Conservation (phyloP, 1,140 invertebrate genomes). For the Lordiphosa stackelbergi region DNA sequence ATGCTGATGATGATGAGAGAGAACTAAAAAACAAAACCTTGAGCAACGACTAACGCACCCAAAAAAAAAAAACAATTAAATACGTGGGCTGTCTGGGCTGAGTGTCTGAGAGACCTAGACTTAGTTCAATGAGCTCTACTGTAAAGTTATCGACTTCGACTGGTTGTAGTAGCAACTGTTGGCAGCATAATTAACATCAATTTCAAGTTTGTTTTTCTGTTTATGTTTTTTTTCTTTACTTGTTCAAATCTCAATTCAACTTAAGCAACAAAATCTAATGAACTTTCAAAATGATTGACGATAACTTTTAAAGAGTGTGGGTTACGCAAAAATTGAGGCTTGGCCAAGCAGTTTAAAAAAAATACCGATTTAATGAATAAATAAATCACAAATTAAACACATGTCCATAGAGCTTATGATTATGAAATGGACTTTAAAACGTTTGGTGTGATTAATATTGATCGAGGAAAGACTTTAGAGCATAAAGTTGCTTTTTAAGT, state of each 20-base stretch:
- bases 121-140: constrained; percentile 60
- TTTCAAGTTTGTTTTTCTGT: constrained; percentile 32
- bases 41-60: constrained; percentile 29
- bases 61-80: constrained; percentile 18
- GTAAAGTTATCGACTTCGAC: constrained; percentile 32
- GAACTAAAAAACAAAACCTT: constrained; percentile 22
- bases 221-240: constrained; percentile 26
- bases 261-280: constrained; percentile 47
- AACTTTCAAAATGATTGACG: constrained; percentile 57
- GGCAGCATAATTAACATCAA: constrained; percentile 67
- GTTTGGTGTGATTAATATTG: too few relatives aligned
- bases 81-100: too few relatives aligned
- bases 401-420: too few relatives aligned
- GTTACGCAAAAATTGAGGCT: constrained; percentile 17
- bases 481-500: too few relatives aligned
- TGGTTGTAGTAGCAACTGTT: constrained; percentile 46
- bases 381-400: too few relatives aligned
- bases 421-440: too few relatives aligned
- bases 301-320: constrained; percentile 16
- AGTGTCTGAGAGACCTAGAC: constrained; percentile 30
- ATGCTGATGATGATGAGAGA: constrained; percentile 3
- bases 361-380: too few relatives aligned
- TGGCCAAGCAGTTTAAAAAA: constrained; percentile 23
- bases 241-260: constrained; percentile 38
- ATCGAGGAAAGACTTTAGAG: too few relatives aligned